Base-by-base conservation (phyloP, 2,888 invertebrate genomes). In the Leptinotarsa haldemani region DNA sequence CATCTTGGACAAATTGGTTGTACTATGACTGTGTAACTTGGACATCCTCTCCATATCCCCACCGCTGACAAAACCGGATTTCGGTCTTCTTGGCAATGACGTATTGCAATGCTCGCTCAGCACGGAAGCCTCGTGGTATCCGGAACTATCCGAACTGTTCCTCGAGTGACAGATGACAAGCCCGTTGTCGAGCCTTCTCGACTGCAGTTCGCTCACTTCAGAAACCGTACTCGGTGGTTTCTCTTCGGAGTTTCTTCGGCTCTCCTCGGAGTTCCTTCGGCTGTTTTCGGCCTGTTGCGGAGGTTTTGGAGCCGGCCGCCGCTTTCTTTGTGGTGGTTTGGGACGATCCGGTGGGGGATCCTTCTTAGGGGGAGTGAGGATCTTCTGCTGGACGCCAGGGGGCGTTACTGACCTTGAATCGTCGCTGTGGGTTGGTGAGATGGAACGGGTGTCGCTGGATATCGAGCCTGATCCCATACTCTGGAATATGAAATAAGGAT, bases 131-230 rank as follows among this genome's bases (percentile, higher is more conserved):
- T 93, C 93, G 84, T 93, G 93, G 83, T 93, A 93, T 1, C 93
- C 93, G 73, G 92, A 92, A 80, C 93, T 93, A 84, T 93, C 93
- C 77, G 93, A 93, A 85, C 92, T 93, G 83, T 93, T 93, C 77
- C 93, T 88, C 58, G 93, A 93, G 88, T 93, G 93, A 81, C 90
- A 90, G 75, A 91, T 90, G 58, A 90, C 86, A 82, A 91, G 82
- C 75, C 86, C 85, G 67, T 84, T 85, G 30, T 81, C 81, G 58
- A 77, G 79, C 75, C 82, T 81, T 58, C 77, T 79, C 47, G 80
- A 74, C 48, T 70, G 75, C 30, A 76, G 58, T 13, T 74, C 78
- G 46, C 77, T 79, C 15, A 74, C 74, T 61, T 76, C 74, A 46
- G 71, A 64, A 50, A 77, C 76, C 63, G 80, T 80, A 61, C 79